phyloP scores from a whole-genome alignment of 2,113 vertebrate species.

The Halichoerus grypus region DNA sequence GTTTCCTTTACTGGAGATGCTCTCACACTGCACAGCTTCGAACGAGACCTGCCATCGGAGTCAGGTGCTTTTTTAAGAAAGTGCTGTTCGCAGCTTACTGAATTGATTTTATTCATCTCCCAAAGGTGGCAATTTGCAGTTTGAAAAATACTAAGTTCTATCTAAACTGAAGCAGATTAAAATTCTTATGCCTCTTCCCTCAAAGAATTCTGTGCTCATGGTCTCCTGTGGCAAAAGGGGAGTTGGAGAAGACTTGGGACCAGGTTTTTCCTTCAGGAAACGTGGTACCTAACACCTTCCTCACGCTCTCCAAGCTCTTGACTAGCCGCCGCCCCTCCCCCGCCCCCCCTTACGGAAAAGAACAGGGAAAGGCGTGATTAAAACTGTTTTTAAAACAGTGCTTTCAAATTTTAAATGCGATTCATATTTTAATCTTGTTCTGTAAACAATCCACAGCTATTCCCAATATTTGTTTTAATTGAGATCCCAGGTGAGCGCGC shows the following conservation, averaged over 20 bases:
- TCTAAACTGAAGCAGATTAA: background rate
- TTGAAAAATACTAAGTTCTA: constrained; percentile 28
- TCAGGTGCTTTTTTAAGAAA: background rate
- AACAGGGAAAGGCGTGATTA: background rate
- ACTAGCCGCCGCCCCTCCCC: background rate
- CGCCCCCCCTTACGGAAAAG: background rate
- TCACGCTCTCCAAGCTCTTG: background rate
- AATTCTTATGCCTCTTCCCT: background rate
- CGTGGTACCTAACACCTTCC: background rate
- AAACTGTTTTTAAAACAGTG: background rate
- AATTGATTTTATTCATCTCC: background rate
- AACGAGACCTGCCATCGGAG: background rate
- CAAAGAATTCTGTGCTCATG: background rate
- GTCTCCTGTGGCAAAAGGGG: background rate
- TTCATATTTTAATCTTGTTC: background rate
- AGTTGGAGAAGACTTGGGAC: background rate
- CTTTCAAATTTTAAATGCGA: constrained; percentile 25
- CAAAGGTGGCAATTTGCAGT: background rate
- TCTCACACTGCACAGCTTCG: background rate
- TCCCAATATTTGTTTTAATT: background rate
- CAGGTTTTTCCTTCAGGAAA: background rate
- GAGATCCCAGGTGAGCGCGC: background rate
- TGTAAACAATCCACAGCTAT: background rate
- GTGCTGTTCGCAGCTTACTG: background rate
- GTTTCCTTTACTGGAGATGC: background rate